Evolutionary conservation across 1,140 invertebrate species (phyloP), one percentile per base, ranked within the genome.

Genomic region (Pectinophora gossypiella): DNA sequence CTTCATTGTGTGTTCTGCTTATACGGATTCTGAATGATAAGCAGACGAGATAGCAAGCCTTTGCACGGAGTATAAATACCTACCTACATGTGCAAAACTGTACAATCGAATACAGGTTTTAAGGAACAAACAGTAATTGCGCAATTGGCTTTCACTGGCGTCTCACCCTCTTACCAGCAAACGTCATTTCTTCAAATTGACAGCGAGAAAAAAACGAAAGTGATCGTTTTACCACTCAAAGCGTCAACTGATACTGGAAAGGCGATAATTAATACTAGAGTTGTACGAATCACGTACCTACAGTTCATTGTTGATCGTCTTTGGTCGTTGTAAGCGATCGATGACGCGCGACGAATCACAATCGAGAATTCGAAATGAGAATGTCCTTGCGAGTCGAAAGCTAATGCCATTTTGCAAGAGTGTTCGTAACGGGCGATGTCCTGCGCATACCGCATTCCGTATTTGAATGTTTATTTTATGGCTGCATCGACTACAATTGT

Each of bases 311-410:
- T 12, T 10, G 10, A 23, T 23, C 22, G 4, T 23, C 22, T 23
- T 6, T 27, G 20, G 32, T 46, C 42, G 42, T 9, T 54, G 42
- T 51, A 38, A 18, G 45, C 19, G 23, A 44, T 27, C 48, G 18
- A 32, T 48, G 42, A 51, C 63, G 51, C 19, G 27, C 22, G 23
- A 45, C 38, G 64, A 65, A 70, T 71, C 51, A 54, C 53, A 62
- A 70, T 64, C 58, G 48, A 47, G 43, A 45, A 48, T 57, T 58
- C 54, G 59, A 54, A 56, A 50, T 61, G 20, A 54, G 46, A 71
- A 70, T 71, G 71, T 78, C 74, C 72, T 81, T 77, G 77, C 68
- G 68, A 65, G 63, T 72, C 56, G 75, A 78, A 78, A 81, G 75
- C 73, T 76, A 77, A 77, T 71, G 61, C 63, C 56, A 55, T 76